A percentile compares a stretch with the other conserved stretches of the same genome.
These are phyloP conservation scores for Cichladusa arquata DNA, from an alignment of 2,113 vertebrate species.

Conservation along the genomic window DNA sequence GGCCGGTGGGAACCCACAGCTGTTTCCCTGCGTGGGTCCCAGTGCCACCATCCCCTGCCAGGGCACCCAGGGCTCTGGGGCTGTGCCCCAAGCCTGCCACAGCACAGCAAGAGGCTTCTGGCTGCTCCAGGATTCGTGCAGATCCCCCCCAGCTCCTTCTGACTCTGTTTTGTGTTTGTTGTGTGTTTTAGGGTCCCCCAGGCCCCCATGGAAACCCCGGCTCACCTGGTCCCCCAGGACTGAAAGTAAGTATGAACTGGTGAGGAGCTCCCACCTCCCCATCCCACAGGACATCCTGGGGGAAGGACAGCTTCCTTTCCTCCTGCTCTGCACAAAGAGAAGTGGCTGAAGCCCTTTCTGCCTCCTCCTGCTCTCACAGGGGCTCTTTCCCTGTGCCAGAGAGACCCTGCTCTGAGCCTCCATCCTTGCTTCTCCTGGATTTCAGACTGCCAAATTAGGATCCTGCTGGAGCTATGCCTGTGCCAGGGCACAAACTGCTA, in stretches of 20 bases:
- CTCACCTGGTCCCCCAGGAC: constrained; percentile 81
- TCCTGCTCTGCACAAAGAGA: background rate
- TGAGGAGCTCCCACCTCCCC: background rate
- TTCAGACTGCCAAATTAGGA: background rate
- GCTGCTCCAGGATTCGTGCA: rapidly evolving
- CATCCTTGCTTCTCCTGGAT: background rate
- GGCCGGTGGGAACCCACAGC: background rate
- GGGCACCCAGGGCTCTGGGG: background rate
- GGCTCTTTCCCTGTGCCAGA: background rate
- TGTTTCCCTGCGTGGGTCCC: rapidly evolving
- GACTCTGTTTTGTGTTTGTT: constrained; percentile 4
- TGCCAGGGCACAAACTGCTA: background rate
- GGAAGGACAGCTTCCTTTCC: background rate
- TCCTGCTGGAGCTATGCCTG: background rate
- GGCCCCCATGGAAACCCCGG: constrained; percentile 94
- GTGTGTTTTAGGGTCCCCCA: constrained; percentile 81
- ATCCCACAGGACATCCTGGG: rapidly evolving
- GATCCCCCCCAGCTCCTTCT: background rate
- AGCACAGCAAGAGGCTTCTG: background rate
- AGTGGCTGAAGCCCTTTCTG: background rate
- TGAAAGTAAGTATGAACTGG: constrained; percentile 77
- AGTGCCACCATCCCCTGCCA: background rate
- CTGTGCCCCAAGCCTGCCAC: background rate
- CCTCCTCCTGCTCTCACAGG: background rate
- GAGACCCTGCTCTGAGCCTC: background rate